Evolutionary conservation across 2,888 invertebrate genomes (phyloP).

Genomic region (Parthenolecanium corni): DNA sequence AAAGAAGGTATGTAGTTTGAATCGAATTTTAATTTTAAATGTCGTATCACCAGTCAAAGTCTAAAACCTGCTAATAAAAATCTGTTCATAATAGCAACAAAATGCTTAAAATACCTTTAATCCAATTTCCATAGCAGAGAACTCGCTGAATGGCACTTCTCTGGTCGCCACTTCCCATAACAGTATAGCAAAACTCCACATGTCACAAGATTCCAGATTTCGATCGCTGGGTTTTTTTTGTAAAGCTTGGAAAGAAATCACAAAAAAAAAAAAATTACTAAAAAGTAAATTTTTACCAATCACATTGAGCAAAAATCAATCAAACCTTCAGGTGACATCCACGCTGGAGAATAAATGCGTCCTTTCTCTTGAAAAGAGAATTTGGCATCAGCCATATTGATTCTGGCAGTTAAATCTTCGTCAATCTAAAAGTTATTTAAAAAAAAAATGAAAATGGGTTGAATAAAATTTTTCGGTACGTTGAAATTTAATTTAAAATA

Average conservation of each 20-base stretch:
- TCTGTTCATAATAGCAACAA: background rate
- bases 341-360: slow-evolving; percentile 86
- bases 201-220: slow-evolving; percentile 93
- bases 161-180: slow-evolving; percentile 96
- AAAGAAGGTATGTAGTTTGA: no score
- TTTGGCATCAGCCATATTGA: slow-evolving; percentile 98
- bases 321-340: slow-evolving; percentile 97
- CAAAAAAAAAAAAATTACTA: background rate
- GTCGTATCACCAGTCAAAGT: no score
- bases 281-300: slow-evolving; percentile 29
- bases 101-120: no score
- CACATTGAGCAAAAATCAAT: no score
- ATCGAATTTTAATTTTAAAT: no score
- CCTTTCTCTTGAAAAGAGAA: slow-evolving; percentile 98
- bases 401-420: slow-evolving; percentile 90
- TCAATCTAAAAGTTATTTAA: no score
- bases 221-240: slow-evolving; percentile 78
- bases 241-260: slow-evolving; percentile 58
- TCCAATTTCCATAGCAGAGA: slow-evolving; percentile 91
- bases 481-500: no score
- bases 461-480: no score
- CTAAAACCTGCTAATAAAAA: no score
- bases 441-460: no score
- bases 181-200: slow-evolving; percentile 98
- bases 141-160: slow-evolving; percentile 85